These are phyloP conservation scores for Alitta virens DNA, from an alignment of 2,888 invertebrate species.

Conservation along the genomic window DNA sequence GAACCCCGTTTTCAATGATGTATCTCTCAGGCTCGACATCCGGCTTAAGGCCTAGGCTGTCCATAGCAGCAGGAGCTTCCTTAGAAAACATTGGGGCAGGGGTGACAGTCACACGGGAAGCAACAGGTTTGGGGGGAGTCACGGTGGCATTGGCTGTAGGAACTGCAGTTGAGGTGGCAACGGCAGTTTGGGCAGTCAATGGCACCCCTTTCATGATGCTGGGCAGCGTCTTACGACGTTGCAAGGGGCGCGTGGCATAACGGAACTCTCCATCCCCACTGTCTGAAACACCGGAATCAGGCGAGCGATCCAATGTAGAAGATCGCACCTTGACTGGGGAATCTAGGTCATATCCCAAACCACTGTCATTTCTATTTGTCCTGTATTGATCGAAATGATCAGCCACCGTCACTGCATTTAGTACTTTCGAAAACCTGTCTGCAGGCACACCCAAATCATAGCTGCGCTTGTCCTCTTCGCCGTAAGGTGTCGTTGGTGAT, in stretches of 20 bases:
- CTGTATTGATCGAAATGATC: constrained; percentile 50
- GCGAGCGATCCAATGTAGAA: constrained; percentile 38
- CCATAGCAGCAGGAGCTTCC: not conserved
- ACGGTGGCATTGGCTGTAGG: not conserved
- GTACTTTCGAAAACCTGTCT: constrained; percentile 36
- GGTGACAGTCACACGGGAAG: not conserved
- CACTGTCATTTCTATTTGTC: constrained; percentile 42
- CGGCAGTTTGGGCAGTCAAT: not conserved
- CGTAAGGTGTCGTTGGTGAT: constrained; percentile 1
- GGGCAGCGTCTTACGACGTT: constrained; percentile 50
- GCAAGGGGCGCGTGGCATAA: constrained; percentile 33
- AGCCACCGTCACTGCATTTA: constrained; percentile 51
- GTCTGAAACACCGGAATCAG: constrained; percentile 50
- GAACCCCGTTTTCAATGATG: constrained; percentile 55
- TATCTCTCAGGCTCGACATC: constrained; percentile 48
- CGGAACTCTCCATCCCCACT: constrained; percentile 31
- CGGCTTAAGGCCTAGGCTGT: constrained; percentile 44
- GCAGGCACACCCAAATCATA: not conserved
- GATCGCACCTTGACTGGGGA: constrained; percentile 1
- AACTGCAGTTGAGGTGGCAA: not conserved
- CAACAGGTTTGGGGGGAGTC: not conserved
- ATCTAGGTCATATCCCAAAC: constrained; percentile 40
- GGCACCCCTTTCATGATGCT: constrained; percentile 40
- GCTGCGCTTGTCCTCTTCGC: not conserved
- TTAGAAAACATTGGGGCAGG: not conserved